These are phyloP conservation scores for Perithous albicinctus DNA, from an alignment of 2,888 invertebrate species.

Conservation along the genomic window DNA sequence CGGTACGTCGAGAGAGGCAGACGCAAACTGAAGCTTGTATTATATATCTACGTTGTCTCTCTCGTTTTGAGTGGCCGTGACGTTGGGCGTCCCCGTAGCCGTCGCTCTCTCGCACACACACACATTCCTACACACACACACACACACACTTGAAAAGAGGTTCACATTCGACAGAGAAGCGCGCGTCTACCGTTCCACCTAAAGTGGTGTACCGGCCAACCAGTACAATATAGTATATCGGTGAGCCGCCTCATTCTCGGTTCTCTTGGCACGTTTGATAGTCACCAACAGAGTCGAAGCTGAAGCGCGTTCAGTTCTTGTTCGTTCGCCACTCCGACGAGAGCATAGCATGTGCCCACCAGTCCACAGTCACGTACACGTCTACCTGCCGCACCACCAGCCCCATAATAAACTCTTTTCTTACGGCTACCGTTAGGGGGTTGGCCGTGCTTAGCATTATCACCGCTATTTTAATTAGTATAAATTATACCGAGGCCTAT, in stretches of 20 bases:
- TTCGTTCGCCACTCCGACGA: conserved; percentile 68
- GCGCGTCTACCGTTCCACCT: no score
- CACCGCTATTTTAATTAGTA: background rate
- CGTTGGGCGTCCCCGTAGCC: conserved; percentile 5
- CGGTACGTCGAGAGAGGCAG: conserved; percentile 11
- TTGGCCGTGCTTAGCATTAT: conserved; percentile 7
- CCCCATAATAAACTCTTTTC: conserved; percentile 80
- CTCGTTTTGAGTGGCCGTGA: conserved; percentile 18
- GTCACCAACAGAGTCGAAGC: no score
- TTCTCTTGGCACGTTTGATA: no score
- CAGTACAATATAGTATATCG: no score
- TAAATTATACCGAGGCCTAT: background rate
- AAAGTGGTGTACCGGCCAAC: no score
- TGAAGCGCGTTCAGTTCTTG: conserved; percentile 67
- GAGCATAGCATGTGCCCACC: conserved; percentile 81
- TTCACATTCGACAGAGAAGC: no score
- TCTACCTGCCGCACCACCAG: conserved; percentile 79
- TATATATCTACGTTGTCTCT: background rate
- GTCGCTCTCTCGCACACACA: background rate
- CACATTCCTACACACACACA: no score
- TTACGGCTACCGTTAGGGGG: conserved; percentile 82
- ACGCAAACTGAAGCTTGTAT: no score
- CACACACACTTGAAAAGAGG: background rate
- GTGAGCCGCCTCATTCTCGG: conserved; percentile 21
- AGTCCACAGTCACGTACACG: conserved; percentile 78